Evolutionary conservation across 2,113 vertebrate genomes (phyloP).

Genomic region (Cryptotis parvus): DNA sequence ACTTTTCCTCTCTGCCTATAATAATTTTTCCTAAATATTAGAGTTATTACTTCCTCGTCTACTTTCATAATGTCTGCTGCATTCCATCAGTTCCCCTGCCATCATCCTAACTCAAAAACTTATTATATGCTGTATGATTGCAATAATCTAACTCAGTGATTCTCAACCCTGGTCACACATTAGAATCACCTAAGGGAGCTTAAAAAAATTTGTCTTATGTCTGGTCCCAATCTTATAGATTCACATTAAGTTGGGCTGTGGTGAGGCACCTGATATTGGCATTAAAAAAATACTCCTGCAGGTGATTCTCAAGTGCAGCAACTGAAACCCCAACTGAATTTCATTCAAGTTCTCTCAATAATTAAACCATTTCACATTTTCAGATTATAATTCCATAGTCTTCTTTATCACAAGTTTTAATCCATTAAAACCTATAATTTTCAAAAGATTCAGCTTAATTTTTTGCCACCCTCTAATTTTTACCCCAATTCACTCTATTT

Average conservation of each 20-base stretch:
- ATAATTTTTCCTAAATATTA: slow-evolving; percentile 42
- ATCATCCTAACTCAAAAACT: slow-evolving; percentile 70
- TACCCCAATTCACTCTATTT: neutral
- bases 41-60: neutral
- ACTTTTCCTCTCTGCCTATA: neutral
- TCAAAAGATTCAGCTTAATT: slow-evolving; percentile 45
- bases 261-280: neutral
- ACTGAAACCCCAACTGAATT: neutral
- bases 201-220: slow-evolving; percentile 21
- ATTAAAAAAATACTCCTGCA: neutral
- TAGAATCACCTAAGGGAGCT: slow-evolving; percentile 68
- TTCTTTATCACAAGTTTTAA: slow-evolving; percentile 34
- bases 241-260: slow-evolving; percentile 64
- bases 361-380: slow-evolving; percentile 56
- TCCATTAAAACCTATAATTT: slow-evolving; percentile 56
- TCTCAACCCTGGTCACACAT: slow-evolving; percentile 62
- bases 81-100: slow-evolving; percentile 51
- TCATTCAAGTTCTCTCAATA: neutral
- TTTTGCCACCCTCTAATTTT: neutral
- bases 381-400: slow-evolving; percentile 25
- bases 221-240: slow-evolving; percentile 64
- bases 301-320: slow-evolving; percentile 3
- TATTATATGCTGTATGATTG: slow-evolving; percentile 77
- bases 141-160: slow-evolving; percentile 76
- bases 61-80: neutral